Base-by-base conservation (phyloP, 2,888 invertebrate genomes). In the Agrochola litura region DNA sequence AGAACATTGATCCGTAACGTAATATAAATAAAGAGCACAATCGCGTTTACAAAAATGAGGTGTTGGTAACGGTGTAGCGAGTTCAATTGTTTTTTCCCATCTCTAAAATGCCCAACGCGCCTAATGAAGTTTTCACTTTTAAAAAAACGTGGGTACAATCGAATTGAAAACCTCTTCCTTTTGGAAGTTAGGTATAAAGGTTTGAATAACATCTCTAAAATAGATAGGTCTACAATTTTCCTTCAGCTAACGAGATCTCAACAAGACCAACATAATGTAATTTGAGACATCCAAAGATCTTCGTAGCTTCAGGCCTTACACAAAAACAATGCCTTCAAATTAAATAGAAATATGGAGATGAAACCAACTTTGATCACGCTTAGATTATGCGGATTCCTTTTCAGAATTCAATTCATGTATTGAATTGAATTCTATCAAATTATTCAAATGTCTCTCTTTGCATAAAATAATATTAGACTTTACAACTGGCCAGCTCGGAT, bases 311-410 rank as follows among this genome's bases (percentile, higher is more conserved):
- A 22, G 73, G 73, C 60, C 4, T 16, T 37, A 25, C 37, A 37
- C 10, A 60, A 60, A 25, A 58, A 49, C 25, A 73, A 41, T 60
- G 14, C n/a, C 16, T 37, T 72, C 9, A 60, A 74, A 73, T 37
- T 58, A 58, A 14, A 49, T 37, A 73, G 41, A 43, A 73, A 73
- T 16, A 46, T 41, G 4, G 4, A 73, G 41, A 74, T 16, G 12
- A 52, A 52, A 43, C 30, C 6, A 16, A 71, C 41, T 30, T 73
- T 52, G 25, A 74, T 74, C 25, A 25, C 10, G 49, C 16, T 30
- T 66, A 22, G 52, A 22, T 22, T 8, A 19, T 52, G 52, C 19
- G 19, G 49, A 19, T 6, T 19, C 16, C 49, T 6, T 52, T 52
- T 52, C 19, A 19, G 8, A 19, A 52, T 52, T 52, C 19, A 19